Conservation (phyloP, 2,888 invertebrate species). For the Drosophila algonquin region DNA sequence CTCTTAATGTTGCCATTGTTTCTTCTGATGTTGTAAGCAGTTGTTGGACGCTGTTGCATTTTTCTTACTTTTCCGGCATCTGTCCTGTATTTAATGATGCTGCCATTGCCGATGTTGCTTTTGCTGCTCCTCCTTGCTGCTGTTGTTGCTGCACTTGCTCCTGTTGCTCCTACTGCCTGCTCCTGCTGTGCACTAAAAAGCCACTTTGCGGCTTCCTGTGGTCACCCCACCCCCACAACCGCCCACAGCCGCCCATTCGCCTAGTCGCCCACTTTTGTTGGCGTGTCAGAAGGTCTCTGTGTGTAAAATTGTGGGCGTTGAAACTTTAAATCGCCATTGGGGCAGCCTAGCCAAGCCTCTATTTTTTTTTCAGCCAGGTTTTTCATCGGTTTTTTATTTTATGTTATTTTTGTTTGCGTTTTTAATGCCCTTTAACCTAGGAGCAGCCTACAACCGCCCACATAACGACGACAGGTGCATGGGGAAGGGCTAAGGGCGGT, state of each 20-base stretch:
- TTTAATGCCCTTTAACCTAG: conserved; percentile 11
- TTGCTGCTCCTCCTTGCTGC: conserved; percentile 24
- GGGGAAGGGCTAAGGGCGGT: conserved; percentile 2
- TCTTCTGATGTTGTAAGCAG: conserved; percentile 17
- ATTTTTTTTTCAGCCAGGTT: conserved; percentile 21
- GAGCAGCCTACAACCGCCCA: conserved; percentile 31
- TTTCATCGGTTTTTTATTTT: conserved; percentile 42
- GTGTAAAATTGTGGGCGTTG: conserved; percentile 68
- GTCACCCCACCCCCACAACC: conserved; percentile 50
- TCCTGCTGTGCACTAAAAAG: conserved; percentile 77
- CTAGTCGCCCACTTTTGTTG: conserved; percentile 46
- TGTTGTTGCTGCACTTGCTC: conserved; percentile 27
- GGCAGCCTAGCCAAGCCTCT: not conserved
- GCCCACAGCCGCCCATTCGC: not conserved
- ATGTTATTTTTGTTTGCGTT: conserved; percentile 28
- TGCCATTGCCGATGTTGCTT: conserved; percentile 23
- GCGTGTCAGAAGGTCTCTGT: conserved; percentile 39
- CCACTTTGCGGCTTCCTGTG: conserved; percentile 76
- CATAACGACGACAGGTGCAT: conserved; percentile 69
- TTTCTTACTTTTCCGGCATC: conserved; percentile 5
- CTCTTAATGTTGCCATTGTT: not conserved
- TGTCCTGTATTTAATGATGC: conserved; percentile 13
- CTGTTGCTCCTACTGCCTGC: conserved; percentile 45
- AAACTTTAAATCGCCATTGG: conserved; percentile 59
- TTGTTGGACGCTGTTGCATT: conserved; percentile 37